phyloP scores from a whole-genome alignment of 2,888 invertebrate genomes.

The Epinotia brunnichana region DNA sequence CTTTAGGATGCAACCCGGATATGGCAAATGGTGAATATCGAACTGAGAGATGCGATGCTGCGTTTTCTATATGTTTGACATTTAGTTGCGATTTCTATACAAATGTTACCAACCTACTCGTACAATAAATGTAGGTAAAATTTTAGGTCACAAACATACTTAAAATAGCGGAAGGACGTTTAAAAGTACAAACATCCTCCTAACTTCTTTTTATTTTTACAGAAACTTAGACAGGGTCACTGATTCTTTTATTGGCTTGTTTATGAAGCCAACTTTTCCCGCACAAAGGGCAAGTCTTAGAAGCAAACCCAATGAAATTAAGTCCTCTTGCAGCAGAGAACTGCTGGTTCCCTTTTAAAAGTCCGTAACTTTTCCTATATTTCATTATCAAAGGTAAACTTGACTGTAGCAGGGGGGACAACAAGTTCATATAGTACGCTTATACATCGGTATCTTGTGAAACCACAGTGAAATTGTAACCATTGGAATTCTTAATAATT shows the following conservation, averaged over 20 bases:
- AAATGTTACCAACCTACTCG: too few species aligned
- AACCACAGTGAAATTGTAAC: too few species aligned
- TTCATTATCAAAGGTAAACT: constrained; percentile 36
- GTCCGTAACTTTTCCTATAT: constrained; percentile 22
- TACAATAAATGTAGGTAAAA: too few species aligned
- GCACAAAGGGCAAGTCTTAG: neutral
- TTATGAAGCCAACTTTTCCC: constrained; percentile 23
- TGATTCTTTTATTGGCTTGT: constrained; percentile 36
- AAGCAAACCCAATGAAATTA: neutral
- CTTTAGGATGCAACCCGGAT: too few species aligned
- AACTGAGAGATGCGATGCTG: too few species aligned
- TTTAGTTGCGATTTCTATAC: too few species aligned
- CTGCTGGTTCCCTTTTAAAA: constrained; percentile 16
- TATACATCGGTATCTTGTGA: too few species aligned
- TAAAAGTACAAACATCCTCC: constrained; percentile 3
- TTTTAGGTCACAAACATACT: neutral
- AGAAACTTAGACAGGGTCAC: constrained; percentile 19
- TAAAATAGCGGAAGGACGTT: neutral
- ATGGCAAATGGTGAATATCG: too few species aligned
- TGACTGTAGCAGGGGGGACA: neutral
- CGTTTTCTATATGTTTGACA: too few species aligned
- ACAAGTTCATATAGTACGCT: neutral
- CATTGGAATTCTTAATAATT: too few species aligned
- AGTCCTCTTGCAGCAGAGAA: neutral
- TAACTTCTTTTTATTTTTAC: constrained; percentile 25